These are phyloP conservation scores for Microcaecilia unicolor DNA, from an alignment of 2,797 vertebrate genomes.

Conservation along the genomic window DNA sequence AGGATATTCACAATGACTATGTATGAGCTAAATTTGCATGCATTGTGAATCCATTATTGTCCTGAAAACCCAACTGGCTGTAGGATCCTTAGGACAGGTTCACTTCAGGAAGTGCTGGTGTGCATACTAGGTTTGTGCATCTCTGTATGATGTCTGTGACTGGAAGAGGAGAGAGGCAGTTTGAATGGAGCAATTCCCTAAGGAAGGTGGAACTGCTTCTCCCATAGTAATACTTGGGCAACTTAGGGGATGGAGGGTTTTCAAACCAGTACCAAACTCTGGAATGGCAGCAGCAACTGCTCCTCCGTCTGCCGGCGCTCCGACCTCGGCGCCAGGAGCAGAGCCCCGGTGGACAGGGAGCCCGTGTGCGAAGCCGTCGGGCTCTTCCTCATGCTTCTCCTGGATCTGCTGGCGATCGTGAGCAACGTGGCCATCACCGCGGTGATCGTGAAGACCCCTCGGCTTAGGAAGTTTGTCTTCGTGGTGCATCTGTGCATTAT, in stretches of 20 bases:
- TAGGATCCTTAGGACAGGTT: too few species aligned
- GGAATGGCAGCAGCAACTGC: background rate
- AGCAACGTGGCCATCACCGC: conserved; percentile 9
- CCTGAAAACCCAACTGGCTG: too few species aligned
- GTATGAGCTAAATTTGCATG: too few species aligned
- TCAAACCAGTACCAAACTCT: background rate
- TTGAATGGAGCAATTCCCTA: too few species aligned
- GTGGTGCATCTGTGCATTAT: conserved; percentile 18
- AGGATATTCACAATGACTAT: too few species aligned
- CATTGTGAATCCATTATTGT: too few species aligned
- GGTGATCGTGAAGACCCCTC: conserved; percentile 6
- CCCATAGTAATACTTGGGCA: too few species aligned
- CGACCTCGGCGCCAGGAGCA: background rate
- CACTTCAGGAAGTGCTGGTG: too few species aligned
- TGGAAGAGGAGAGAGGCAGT: too few species aligned
- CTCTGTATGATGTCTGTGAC: too few species aligned
- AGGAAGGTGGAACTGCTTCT: too few species aligned
- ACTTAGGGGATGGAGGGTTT: conserved; percentile 2
- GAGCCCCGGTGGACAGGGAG: background rate
- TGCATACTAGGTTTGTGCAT: too few species aligned
- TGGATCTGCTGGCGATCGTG: conserved; percentile 5
- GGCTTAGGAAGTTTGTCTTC: conserved; percentile 15
- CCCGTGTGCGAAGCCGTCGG: background rate
- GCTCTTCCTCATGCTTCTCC: conserved; percentile 7
- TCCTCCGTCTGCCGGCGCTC: background rate